Evolutionary conservation across 2,113 vertebrate species (phyloP), one percentile per base, ranked within the genome.

Genomic region (Dromas ardeola): DNA sequence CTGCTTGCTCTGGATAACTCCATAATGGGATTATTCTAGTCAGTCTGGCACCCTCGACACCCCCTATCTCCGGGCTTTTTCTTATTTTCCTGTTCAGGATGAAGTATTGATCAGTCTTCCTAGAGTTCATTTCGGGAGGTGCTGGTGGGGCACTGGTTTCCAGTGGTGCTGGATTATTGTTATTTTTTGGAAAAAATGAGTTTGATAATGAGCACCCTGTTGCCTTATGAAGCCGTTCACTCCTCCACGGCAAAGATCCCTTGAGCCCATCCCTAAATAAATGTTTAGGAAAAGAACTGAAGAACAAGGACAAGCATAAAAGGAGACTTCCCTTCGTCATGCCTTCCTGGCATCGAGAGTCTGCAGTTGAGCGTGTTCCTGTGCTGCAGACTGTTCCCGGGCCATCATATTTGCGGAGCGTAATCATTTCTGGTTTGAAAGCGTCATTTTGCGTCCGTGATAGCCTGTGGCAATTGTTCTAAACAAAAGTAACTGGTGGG

Each of bases 1-100:
- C 78, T 61, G 80, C 73, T 52, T 40, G 90, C 59, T 91, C 67
- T 47, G 91, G 86, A 32, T 70, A 67, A 38, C 88, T 96, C 67
- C 43, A 1, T 90, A 81, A 95, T 96, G 92, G 86, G 94, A 96
- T 95, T 97, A 88, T 29, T 26, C 15, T 6, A 38, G 72, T 38
- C 79, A 74, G 55, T 38, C 83, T 94, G 93, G 76, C 87, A 93
- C 56, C 52, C 66, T n/a, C 5, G 5, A 27, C 50, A 19, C 36
- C 76, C 67, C 69, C 43, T 53, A 4, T 47, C 65, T 77, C 32
- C 5, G 50, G 50, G 52, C 40, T 92, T 66, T 49, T 77, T 59
- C 59, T 45, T 61, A 3, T 29, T 88, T 65, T 81, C 62, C 49
- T 76, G 30, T 19, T 74, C 30, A 7, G 49, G 53, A 23, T 61